Conservation (phyloP, 2,797 vertebrate species). For the Tragelaphus eurycerus region DNA sequence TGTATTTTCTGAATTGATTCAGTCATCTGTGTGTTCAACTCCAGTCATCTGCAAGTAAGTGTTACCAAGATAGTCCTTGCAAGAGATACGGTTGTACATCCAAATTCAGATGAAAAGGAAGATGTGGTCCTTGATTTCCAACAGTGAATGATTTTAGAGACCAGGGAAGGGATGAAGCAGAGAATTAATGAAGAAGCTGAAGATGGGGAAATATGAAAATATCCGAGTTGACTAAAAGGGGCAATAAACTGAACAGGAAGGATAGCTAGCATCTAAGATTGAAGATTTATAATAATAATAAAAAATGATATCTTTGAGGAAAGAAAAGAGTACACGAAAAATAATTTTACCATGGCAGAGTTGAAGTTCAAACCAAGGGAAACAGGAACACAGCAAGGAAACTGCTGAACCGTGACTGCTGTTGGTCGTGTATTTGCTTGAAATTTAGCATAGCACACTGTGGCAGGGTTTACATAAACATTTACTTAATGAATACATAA, state of each 20-base stretch:
- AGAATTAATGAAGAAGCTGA: not conserved
- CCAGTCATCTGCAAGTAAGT: not conserved
- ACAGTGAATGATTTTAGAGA: not conserved
- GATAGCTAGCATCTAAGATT: not conserved
- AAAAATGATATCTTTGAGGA: not conserved
- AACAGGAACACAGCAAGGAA: not conserved
- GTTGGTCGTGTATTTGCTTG: not conserved
- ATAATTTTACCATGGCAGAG: not conserved
- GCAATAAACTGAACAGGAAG: not conserved
- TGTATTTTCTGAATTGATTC: not conserved
- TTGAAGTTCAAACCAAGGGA: not conserved
- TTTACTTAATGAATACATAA: not conserved
- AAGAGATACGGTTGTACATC: not conserved
- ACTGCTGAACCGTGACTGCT: rapidly evolving
- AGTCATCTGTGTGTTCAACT: not conserved
- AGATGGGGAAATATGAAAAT: not conserved
- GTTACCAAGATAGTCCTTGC: not conserved
- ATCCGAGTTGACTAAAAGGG: not conserved
- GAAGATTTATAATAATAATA: not conserved
- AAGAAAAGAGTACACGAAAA: not conserved
- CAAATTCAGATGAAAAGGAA: not conserved
- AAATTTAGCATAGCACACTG: not conserved
- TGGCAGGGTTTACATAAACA: not conserved
- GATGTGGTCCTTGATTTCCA: not conserved
- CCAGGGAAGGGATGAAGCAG: not conserved